Percentiles rank a stretch among this genome's conserved stretches.
Conservation (phyloP, 2,113 vertebrate species). For the Oryzias javanicus region DNA sequence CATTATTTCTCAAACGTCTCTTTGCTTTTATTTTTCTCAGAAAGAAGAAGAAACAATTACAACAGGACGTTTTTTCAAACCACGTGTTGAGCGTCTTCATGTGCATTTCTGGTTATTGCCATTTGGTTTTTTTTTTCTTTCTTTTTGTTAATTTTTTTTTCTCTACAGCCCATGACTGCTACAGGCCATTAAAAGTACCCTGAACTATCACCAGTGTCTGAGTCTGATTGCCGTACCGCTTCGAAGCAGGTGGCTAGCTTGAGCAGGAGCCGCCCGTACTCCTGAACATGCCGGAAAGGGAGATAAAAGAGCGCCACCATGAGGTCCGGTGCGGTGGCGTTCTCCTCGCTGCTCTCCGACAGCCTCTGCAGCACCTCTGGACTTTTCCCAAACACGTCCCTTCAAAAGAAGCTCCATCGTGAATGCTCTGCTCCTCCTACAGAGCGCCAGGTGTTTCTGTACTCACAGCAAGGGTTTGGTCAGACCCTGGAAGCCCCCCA, state of each 20-base stretch:
- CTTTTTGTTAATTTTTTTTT: no score
- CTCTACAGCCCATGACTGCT: no score
- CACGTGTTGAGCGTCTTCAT: no score
- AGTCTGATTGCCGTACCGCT: constrained; percentile 76
- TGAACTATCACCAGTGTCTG: not conserved
- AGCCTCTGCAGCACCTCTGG: constrained; percentile 85
- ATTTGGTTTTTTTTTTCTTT: no score
- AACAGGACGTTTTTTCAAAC: no score
- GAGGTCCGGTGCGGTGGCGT: constrained; percentile 78
- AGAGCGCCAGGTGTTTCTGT: not conserved
- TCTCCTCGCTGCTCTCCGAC: constrained; percentile 84
- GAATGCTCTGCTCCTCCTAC: not conserved
- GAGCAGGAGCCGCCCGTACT: constrained; percentile 88
- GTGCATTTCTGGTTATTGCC: no score
- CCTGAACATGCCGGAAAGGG: constrained; percentile 84
- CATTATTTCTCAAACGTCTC: no score
- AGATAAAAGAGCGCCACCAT: constrained; percentile 87
- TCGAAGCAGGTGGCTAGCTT: constrained; percentile 94
- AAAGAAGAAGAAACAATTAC: no score
- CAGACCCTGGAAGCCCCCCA: constrained; percentile 90
- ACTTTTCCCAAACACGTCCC: constrained; percentile 91
- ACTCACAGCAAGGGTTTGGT: constrained; percentile 92
- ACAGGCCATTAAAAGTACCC: not conserved
- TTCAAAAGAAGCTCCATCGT: constrained; percentile 36
- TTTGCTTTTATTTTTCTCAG: no score